phyloP scores from a whole-genome alignment of 2,113 vertebrate species.

The Bubalus kerabau region DNA sequence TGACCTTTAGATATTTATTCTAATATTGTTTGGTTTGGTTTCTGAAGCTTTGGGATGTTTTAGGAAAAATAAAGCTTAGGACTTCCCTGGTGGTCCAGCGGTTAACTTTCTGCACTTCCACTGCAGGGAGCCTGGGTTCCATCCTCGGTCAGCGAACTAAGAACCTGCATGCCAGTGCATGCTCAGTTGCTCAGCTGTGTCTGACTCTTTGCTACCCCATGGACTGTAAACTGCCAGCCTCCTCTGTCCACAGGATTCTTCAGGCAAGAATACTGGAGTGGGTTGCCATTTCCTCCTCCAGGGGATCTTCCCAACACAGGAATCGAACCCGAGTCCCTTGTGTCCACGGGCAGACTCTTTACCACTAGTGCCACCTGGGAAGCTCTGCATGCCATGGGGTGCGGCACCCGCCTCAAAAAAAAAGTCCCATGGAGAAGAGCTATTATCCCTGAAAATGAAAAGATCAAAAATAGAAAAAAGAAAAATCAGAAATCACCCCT shows the following conservation, averaged over 20 bases:
- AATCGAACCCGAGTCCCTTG: accelerated
- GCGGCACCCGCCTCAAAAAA: neutral
- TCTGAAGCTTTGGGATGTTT: conserved; percentile 18
- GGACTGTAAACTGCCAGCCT: neutral
- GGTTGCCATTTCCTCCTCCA: neutral
- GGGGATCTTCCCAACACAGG: neutral
- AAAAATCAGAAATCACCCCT: neutral
- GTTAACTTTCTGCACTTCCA: neutral
- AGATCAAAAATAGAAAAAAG: neutral
- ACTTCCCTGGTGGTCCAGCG: neutral
- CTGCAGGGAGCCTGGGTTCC: neutral
- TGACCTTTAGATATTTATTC: conserved; percentile 16
- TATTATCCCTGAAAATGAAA: conserved; percentile 10
- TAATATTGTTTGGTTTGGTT: conserved; percentile 34
- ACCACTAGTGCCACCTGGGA: neutral
- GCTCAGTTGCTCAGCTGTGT: neutral
- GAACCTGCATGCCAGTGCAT: accelerated
- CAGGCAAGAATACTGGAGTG: neutral
- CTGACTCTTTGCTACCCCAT: neutral
- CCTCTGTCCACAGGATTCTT: neutral
- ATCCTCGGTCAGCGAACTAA: neutral
- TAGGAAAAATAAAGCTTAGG: neutral
- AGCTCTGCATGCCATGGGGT: neutral
- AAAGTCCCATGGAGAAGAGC: neutral
- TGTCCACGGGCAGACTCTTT: neutral